phyloP scores from a whole-genome alignment of 1,140 invertebrate genomes.

The Spodoptera frugiperda region DNA sequence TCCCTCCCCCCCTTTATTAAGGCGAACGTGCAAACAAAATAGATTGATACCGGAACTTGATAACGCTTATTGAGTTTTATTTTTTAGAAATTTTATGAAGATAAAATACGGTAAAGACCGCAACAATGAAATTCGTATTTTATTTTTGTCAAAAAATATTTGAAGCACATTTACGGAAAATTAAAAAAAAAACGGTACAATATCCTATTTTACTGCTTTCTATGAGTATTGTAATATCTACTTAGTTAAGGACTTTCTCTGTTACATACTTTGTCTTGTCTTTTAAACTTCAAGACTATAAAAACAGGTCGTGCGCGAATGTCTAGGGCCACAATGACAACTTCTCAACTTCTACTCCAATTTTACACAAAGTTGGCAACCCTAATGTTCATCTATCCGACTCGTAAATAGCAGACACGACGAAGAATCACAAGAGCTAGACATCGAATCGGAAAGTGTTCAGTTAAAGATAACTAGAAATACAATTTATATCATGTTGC shows the following conservation, averaged over 20 bases:
- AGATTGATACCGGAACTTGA: conserved; percentile 80
- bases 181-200: not conserved
- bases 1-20: conserved; percentile 68
- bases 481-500: conserved; percentile 29
- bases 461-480: conserved; percentile 19
- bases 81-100: conserved; percentile 14
- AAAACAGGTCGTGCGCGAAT: conserved; percentile 23
- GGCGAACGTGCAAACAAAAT: conserved; percentile 78
- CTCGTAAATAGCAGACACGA: conserved; percentile 15
- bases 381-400: conserved; percentile 6
- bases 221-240: conserved; percentile 10
- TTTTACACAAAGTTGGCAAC: conserved; percentile 10
- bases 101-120: too few relatives aligned
- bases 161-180: not conserved
- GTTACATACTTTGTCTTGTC: conserved; percentile 2
- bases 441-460: conserved; percentile 15
- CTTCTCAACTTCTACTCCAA: too few relatives aligned
- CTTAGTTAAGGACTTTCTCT: conserved; percentile 5
- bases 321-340: not conserved
- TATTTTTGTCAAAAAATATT: not conserved
- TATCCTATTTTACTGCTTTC: not conserved
- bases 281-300: not conserved
- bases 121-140: not conserved
- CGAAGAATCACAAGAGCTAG: conserved; percentile 22
- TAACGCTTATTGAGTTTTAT: conserved; percentile 73